phyloP scores from a whole-genome alignment of 2,888 invertebrate genomes.

The Ceramica pisi region DNA sequence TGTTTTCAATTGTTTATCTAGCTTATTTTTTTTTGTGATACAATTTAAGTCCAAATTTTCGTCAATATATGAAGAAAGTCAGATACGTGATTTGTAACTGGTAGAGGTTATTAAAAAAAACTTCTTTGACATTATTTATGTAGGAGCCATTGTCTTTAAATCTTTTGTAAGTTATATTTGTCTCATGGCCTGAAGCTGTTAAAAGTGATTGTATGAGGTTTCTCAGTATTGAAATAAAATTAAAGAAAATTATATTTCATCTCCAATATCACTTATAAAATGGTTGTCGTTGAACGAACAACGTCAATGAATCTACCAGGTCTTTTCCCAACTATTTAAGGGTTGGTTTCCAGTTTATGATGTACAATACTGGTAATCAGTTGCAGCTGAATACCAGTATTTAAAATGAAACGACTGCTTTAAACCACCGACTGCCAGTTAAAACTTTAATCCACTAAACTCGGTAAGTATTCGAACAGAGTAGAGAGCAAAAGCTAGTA shows the following conservation, averaged over 20 bases:
- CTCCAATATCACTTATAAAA: neutral
- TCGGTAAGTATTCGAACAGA: neutral
- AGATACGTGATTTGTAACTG: conserved; percentile 1
- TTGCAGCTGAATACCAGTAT: neutral
- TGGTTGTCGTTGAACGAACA: no score
- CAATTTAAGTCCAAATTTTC: neutral
- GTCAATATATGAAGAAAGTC: neutral
- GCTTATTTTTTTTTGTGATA: neutral
- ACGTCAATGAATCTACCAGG: neutral
- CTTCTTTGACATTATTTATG: conserved; percentile 13
- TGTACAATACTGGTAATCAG: no score
- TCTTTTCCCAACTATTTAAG: neutral
- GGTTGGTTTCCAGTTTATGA: neutral
- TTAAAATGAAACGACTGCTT: neutral
- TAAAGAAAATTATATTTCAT: neutral
- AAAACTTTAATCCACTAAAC: neutral
- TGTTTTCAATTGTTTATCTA: neutral
- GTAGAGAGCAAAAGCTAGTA: neutral
- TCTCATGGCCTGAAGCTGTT: neutral
- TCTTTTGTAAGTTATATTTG: conserved; percentile 14
- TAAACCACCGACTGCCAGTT: neutral
- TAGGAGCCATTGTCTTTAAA: conserved; percentile 25
- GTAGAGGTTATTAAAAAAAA: conserved; percentile 7
- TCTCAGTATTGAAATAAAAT: neutral
- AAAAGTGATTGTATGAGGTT: conserved; percentile 23